Evolutionary conservation across 2,888 invertebrate species (phyloP), one percentile per base, ranked within the genome.

Genomic region (Aporophyla nigra): DNA sequence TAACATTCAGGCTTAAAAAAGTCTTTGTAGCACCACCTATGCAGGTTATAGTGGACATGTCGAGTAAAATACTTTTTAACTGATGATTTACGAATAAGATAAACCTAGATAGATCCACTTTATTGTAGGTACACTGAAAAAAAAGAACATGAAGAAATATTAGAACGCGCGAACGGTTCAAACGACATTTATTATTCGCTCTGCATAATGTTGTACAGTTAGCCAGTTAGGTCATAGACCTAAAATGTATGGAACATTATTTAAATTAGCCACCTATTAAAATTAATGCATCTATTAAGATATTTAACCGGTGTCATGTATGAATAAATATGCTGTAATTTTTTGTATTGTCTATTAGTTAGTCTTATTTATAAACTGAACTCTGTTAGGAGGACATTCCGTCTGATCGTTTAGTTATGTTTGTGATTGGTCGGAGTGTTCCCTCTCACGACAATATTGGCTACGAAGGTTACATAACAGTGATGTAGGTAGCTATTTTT

Each of bases 401-500:
- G 33, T 33, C 63, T 33, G 51, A 24, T 56, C 24, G 24, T 65
- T 24, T 53, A 61, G 73, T 78, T 61, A 59, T 59, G 46, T 58
- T 66, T 40, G 67, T 75, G 79, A 76, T 61, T 80, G 43, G 75
- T 24, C 33, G 16, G 51, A 43, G 51, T 53, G 58, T 71, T 76
- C 16, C 67, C 53, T 81, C 71, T 76, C 76, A 58, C 76, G 82
- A 53, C 58, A 49, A 76, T 80, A 71, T 68, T 76, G 71, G 76
- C 27, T 33, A 58, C 49, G 76, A 76, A 67, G 76, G 80, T 81
- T 76, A 71, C 53, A 21, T 53, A 51, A 61, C 61, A 71, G 54
- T 59, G 33, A 16, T 56, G 46, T 59, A 56, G 54, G 46, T 59
- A 56, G 54, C 51, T 81, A 81, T 80, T 80, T 75, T 80, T 70